phyloP scores from a whole-genome alignment of 64 coral and sea anemone genomes.

The Actinia tenebrosa region DNA sequence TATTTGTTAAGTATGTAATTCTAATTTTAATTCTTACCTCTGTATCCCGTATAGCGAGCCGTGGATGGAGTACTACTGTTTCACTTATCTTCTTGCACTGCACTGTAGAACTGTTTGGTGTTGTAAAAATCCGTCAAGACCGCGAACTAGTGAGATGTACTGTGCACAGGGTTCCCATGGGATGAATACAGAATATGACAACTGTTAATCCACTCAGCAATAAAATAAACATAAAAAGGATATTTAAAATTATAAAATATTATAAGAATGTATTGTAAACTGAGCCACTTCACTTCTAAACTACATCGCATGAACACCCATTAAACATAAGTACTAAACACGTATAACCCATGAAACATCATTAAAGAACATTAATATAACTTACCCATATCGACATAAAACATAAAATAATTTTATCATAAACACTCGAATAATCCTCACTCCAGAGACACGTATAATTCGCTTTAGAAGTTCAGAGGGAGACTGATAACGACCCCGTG shows the following conservation, averaged over 20 bases:
- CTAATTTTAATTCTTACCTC: constrained; percentile 23
- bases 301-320: neutral
- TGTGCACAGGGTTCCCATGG: neutral
- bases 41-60: constrained; percentile 3
- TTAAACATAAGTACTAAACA: neutral
- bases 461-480: no score
- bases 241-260: neutral
- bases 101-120: constrained; percentile 6
- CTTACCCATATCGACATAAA: neutral
- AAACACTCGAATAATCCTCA: neutral
- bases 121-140: neutral
- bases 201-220: neutral
- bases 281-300: neutral
- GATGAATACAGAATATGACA: constrained; percentile 1
- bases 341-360: neutral
- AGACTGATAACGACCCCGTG: no score
- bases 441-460: neutral
- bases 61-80: constrained; percentile 1
- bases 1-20: neutral
- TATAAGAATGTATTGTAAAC: neutral
- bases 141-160: neutral
- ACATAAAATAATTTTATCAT: neutral
- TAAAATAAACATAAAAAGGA: neutral
- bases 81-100: constrained; percentile 15
- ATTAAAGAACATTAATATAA: neutral